These are phyloP conservation scores for Streblospio benedicti DNA, from an alignment of 1,140 invertebrate genomes.

Conservation along the genomic window DNA sequence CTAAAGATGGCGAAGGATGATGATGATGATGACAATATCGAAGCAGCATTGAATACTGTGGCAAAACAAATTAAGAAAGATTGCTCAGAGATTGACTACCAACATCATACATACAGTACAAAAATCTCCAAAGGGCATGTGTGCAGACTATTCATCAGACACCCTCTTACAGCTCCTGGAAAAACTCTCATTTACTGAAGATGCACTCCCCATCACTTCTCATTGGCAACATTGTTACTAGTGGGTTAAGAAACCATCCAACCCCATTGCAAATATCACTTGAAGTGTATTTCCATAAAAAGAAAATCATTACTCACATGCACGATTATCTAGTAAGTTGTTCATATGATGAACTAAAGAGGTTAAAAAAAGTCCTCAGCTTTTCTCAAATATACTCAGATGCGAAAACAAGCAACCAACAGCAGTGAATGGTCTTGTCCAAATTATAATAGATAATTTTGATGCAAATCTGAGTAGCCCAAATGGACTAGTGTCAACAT, in stretches of 20 bases:
- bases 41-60: too few species aligned
- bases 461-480: background rate
- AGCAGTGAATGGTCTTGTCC: slow-evolving; percentile 6
- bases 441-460: slow-evolving; percentile 21
- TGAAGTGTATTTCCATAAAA: slow-evolving; percentile 14
- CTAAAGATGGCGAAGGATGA: slow-evolving; percentile 10
- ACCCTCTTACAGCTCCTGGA: background rate
- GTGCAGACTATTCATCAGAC: background rate
- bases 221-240: slow-evolving; percentile 20
- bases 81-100: too few species aligned
- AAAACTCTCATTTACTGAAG: background rate
- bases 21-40: too few species aligned
- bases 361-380: slow-evolving; percentile 23
- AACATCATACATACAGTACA: background rate
- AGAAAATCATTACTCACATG: slow-evolving; percentile 6
- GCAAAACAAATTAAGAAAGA: too few species aligned
- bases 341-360: slow-evolving; percentile 20
- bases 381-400: background rate
- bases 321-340: slow-evolving; percentile 17
- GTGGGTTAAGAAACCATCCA: slow-evolving; percentile 11
- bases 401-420: background rate
- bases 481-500: background rate
- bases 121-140: background rate
- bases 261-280: slow-evolving; percentile 17
- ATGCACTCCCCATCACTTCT: slow-evolving; percentile 13